Base-by-base conservation (phyloP, 1,140 invertebrate species). In the Stegodyphus mimosarum region DNA sequence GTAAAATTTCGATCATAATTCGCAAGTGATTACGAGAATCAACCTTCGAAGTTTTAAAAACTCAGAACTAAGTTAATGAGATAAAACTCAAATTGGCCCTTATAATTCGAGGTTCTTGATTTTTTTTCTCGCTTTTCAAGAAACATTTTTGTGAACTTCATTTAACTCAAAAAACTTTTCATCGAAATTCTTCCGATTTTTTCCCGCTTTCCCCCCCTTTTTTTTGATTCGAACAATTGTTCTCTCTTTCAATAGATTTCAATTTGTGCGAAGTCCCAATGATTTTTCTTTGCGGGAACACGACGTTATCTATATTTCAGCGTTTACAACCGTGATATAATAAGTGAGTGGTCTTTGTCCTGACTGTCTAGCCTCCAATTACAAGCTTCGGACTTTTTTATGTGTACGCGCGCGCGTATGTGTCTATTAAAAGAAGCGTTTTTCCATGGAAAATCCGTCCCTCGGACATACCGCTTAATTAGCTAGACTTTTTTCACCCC, bases 241-340 rank as follows among this genome's bases (percentile, higher is more conserved):
- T 81, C 67, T 33, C 64, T 9, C 55, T 72, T 79, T 81, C 52
- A 81, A 81, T 63, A 81, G 69, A 81, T 81, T 81, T 81, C 78
- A 81, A 81, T 81, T 81, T 81, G 78, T 72, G 49, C 78, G 53
- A 72, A 81, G 78, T 72, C 78, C 78, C 78, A 81, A 71, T 51
- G 78, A 81, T 81, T 81, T 81, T 72, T 52, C 67, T 81, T 63
- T 11, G 53, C 78, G 11, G 60, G 53, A 64, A 71, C 55, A 50
- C 76, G 60, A 72, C 69, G 78, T 81, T 81, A 81, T 81, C 78
- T 81, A 71, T 81, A 81, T 81, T 81, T 81, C 78, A 81, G 72
- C 78, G 69, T 81, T 81, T 81, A 81, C 78, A 63, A 72, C 78
- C 78, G 69, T 72, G 78, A 81, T 81, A 81, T 81, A 81, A 81